Percentiles rank a stretch among this genome's conserved stretches.
These are phyloP conservation scores for Autographa pulchrina DNA, from an alignment of 2,888 invertebrate genomes.

Conservation along the genomic window DNA sequence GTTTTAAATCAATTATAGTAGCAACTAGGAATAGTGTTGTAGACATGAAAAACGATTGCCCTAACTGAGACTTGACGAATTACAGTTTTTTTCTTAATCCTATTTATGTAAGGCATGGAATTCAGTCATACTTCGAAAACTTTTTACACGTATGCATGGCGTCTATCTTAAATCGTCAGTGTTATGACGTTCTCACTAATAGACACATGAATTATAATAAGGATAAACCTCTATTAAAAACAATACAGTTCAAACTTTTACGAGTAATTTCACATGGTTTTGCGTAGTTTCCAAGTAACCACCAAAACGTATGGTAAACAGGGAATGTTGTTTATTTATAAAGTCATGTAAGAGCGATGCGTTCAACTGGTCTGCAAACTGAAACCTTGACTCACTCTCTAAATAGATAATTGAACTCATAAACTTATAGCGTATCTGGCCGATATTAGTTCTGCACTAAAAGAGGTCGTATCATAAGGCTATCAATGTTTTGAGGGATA, in stretches of 20 bases:
- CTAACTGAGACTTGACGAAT: neutral
- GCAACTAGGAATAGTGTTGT: neutral
- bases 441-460: slow-evolving; percentile 40
- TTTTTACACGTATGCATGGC: neutral
- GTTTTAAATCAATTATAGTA: neutral
- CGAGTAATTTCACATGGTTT: slow-evolving; percentile 30
- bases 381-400: slow-evolving; percentile 77
- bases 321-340: slow-evolving; percentile 63
- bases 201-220: neutral
- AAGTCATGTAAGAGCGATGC: slow-evolving; percentile 52
- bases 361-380: slow-evolving; percentile 53
- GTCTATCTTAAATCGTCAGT: neutral
- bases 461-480: neutral
- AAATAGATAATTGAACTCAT: slow-evolving; percentile 74
- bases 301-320: slow-evolving; percentile 19
- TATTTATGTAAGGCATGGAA: too few relatives aligned
- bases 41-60: neutral
- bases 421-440: slow-evolving; percentile 57
- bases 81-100: too few relatives aligned
- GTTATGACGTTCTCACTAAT: neutral
- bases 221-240: slow-evolving; percentile 3
- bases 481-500: neutral
- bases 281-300: slow-evolving; percentile 39
- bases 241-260: neutral
- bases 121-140: too few relatives aligned